These are phyloP conservation scores for Pangasius macronema DNA, from an alignment of 2,797 vertebrate genomes.

Conservation along the genomic window DNA sequence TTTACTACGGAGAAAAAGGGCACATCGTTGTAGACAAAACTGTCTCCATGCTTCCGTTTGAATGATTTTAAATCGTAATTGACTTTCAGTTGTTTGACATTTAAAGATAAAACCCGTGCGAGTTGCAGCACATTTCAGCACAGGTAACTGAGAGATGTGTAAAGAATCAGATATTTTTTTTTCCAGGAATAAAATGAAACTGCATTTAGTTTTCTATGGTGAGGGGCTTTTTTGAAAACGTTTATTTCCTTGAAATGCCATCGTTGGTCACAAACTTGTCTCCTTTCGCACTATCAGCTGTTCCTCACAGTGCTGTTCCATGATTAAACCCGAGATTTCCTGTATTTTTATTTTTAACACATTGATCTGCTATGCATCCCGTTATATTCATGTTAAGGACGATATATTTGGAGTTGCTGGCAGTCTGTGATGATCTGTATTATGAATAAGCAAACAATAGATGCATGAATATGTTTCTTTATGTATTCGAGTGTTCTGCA, in stretches of 20 bases:
- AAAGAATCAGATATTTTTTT: conserved; percentile 63
- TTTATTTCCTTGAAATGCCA: conserved; percentile 44
- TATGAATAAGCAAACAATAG: conserved; percentile 30
- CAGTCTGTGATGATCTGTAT: conserved; percentile 40
- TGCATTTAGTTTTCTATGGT: conserved; percentile 68
- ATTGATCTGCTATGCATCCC: conserved; percentile 47
- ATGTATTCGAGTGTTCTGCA: conserved; percentile 20
- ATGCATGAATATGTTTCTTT: conserved; percentile 27
- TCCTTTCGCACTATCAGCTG: conserved; percentile 16
- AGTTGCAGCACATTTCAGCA: conserved; percentile 19
- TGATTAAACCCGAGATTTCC: conserved; percentile 34
- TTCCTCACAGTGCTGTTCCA: conserved; percentile 37
- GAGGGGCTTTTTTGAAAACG: conserved; percentile 52
- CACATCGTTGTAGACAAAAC: neutral
- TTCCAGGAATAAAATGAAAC: conserved; percentile 50
- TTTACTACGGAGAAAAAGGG: conserved; percentile 21
- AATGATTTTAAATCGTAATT: conserved; percentile 3
- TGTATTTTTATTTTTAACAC: conserved; percentile 25
- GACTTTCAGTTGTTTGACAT: neutral
- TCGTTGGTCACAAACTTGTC: conserved; percentile 40
- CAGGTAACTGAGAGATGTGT: conserved; percentile 51
- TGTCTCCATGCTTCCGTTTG: conserved; percentile 7
- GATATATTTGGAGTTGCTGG: conserved; percentile 35
- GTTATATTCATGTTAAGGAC: conserved; percentile 34
- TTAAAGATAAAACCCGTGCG: neutral